Conservation (phyloP, 2,113 vertebrate species). For the Cnemophilus loriae region DNA sequence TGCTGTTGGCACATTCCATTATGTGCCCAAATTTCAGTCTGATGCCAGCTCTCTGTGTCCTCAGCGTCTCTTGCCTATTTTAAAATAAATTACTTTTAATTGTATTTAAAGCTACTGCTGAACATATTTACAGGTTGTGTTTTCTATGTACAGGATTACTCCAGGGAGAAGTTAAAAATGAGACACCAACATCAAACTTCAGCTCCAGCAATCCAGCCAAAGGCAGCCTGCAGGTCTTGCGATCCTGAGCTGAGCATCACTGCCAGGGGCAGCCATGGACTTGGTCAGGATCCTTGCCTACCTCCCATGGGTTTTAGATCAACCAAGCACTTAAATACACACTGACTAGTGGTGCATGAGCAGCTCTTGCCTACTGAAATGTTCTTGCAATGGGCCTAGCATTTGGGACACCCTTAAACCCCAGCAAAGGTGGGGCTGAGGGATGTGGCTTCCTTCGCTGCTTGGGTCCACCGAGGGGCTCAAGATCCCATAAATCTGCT, state of each 20-base stretch:
- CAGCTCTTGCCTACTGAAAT: neutral
- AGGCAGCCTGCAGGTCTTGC: neutral
- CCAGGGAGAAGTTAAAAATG: neutral
- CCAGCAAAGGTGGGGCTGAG: rapidly evolving
- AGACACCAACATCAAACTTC: neutral
- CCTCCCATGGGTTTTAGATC: neutral
- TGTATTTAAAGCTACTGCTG: neutral
- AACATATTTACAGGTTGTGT: neutral
- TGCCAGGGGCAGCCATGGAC: neutral
- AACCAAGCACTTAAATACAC: neutral
- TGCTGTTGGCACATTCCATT: neutral
- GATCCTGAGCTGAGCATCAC: neutral
- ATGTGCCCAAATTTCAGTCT: neutral
- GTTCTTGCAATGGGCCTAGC: neutral
- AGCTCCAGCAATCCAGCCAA: neutral
- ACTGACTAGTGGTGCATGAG: neutral
- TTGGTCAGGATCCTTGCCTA: neutral
- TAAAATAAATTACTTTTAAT: neutral
- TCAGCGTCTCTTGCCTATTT: neutral
- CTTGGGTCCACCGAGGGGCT: neutral
- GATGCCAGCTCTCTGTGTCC: neutral
- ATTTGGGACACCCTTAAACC: neutral
- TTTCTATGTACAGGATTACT: neutral
- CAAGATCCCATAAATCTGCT: rapidly evolving
- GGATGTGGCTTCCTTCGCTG: rapidly evolving